Conservation (phyloP, 2,797 vertebrate species). For the Thripadectes ignobilis region DNA sequence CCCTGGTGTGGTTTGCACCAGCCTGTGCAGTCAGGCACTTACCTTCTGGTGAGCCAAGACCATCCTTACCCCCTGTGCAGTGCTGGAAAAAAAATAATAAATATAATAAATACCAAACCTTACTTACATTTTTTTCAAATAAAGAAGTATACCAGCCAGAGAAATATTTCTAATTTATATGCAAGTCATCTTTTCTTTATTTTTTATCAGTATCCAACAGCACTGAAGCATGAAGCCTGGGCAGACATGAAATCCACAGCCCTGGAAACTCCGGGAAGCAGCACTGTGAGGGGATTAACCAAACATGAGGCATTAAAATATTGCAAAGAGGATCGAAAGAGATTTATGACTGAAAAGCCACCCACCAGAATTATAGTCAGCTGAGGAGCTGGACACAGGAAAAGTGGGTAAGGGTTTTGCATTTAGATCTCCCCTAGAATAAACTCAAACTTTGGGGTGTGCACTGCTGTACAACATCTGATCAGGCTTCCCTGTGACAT, state of each 20-base stretch:
- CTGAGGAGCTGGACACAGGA: background rate
- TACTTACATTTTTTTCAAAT: background rate
- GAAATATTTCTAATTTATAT: background rate
- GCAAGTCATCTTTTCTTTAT: background rate
- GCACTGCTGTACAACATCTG: background rate
- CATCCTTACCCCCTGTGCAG: fast-evolving
- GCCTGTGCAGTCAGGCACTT: background rate
- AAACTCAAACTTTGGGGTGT: background rate
- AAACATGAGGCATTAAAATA: constrained; percentile 51
- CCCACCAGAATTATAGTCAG: constrained; percentile 40
- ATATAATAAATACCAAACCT: background rate
- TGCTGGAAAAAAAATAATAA: background rate
- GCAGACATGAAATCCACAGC: background rate
- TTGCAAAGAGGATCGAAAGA: constrained; percentile 67
- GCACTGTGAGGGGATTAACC: constrained; percentile 45
- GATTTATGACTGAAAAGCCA: constrained; percentile 58
- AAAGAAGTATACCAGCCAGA: background rate
- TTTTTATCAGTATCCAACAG: background rate
- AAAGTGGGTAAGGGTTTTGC: background rate
- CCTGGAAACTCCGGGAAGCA: constrained; percentile 2
- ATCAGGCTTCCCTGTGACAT: background rate
- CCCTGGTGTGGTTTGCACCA: background rate
- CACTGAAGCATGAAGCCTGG: background rate
- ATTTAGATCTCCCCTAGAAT: constrained; percentile 1
- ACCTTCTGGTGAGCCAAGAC: background rate